phyloP scores from a whole-genome alignment of 2,113 vertebrate species.

The Odontophorus gujanensis region DNA sequence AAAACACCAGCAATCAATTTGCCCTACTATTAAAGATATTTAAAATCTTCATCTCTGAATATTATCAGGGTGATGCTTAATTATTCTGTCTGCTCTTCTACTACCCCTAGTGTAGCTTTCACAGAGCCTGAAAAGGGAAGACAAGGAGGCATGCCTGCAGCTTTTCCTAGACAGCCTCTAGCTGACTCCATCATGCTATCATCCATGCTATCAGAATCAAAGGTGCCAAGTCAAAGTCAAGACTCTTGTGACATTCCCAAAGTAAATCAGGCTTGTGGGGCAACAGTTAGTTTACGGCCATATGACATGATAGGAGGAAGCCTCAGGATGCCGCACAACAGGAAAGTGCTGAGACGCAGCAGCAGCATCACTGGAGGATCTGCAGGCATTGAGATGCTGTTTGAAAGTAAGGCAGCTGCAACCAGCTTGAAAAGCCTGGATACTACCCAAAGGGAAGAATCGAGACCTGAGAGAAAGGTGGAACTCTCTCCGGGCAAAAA shows the following conservation, averaged over 20 bases:
- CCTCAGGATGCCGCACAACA: conserved; percentile 83
- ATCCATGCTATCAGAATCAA: conserved; percentile 90
- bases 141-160: conserved; percentile 89
- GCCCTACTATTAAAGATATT: not conserved
- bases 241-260: conserved; percentile 85
- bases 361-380: conserved; percentile 82
- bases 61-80: conserved; percentile 86
- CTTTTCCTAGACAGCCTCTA: conserved; percentile 88
- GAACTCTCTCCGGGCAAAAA: conserved; percentile 84
- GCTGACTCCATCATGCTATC: conserved; percentile 88
- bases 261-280: conserved; percentile 80
- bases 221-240: conserved; percentile 88
- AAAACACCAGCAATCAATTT: not conserved
- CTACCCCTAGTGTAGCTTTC: conserved; percentile 99
- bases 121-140: conserved; percentile 92
- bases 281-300: conserved; percentile 81
- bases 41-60: conserved; percentile 58
- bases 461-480: conserved; percentile 75
- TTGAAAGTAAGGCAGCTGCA: conserved; percentile 83
- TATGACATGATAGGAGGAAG: conserved; percentile 81
- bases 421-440: conserved; percentile 79
- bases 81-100: conserved; percentile 89
- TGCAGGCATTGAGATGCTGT: conserved; percentile 82
- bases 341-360: conserved; percentile 83
- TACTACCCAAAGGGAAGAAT: conserved; percentile 73